Base-by-base conservation (phyloP, 2,888 invertebrate genomes). In the Aphrophora alni region DNA sequence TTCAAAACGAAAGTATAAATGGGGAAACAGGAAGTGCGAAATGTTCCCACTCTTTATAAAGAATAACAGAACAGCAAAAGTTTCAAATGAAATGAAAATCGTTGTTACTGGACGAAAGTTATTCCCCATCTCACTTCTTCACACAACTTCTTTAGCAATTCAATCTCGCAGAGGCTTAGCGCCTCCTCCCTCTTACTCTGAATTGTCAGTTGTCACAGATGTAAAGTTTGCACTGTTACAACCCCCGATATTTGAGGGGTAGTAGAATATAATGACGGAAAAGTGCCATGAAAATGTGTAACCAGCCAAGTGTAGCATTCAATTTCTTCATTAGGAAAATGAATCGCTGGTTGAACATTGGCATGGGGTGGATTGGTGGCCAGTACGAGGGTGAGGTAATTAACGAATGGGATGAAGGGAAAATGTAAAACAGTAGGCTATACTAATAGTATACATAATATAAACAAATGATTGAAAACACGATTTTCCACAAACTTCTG, bases 151-250 rank as follows among this genome's bases (percentile, higher is more conserved):
- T n/a, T n/a, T n/a, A n/a, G 33, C 33, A 33, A 33, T 59, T 59
- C 59, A 59, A 59, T 59, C 59, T 59, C 21, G 59, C n/a, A 17
- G 7, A 21, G 59, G 21, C 21, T 21, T n/a, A 21, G 10, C 3
- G 8, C 17, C 44, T 7, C 44, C n/a, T 14, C 44, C 44, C 44
- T 10, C 7, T 44, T 21, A 2, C 59, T 3, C 5, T 7, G 21
- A 59, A 59, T 59, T n/a, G 59, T 59, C 59, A 59, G 21, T 59
- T 59, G 59, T 59, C 59, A 59, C 59, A 59, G 59, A 59, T 59
- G 59, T 59, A 21, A 59, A n/a, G 59, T 59, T 59, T 59, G 59
- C 4, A 21, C 59, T 59, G 59, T 8, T 59, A 59, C 59, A 59
- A 21, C 59, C 59, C 21, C 59, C 8, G 1, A 59, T 21, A 59